phyloP scores from a whole-genome alignment of 1,140 invertebrate species.

The Heliconius hewitsoni region DNA sequence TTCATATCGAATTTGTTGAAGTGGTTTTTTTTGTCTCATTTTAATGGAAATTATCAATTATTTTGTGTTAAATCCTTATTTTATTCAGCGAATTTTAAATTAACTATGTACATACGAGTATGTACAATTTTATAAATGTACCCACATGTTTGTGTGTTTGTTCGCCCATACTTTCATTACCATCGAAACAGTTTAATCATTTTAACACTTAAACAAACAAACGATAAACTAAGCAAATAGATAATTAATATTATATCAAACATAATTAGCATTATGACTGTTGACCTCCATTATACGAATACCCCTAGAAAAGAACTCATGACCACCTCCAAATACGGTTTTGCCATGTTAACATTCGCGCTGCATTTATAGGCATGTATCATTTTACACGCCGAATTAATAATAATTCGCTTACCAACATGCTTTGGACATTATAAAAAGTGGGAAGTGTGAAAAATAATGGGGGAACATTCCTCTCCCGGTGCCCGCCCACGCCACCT shows the following conservation, averaged over 20 bases:
- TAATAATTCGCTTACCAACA: conserved; percentile 10
- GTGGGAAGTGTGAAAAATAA: conserved; percentile 7
- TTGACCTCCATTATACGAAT: not conserved
- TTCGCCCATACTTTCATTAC: too few species aligned
- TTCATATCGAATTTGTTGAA: too few species aligned
- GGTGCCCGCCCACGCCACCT: not conserved
- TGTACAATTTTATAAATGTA: too few species aligned
- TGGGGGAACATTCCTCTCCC: not conserved
- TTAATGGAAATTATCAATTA: too few species aligned
- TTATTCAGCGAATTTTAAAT: too few species aligned
- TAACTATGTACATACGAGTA: too few species aligned
- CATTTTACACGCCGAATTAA: conserved; percentile 7
- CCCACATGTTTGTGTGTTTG: too few species aligned
- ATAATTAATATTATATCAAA: not conserved
- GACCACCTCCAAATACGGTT: conserved; percentile 1
- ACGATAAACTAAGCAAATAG: not conserved
- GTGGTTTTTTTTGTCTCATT: too few species aligned
- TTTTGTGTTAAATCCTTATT: too few species aligned
- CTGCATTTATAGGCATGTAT: conserved; percentile 13
- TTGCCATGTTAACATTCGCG: not conserved
- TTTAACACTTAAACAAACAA: not conserved
- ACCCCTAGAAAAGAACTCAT: not conserved
- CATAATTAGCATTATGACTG: not conserved
- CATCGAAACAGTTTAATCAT: not conserved
- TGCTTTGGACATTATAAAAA: not conserved